A percentile compares a stretch with the other conserved stretches of the same genome.
phyloP scores from a whole-genome alignment of 2,113 vertebrate genomes.

The Antennarius striatus region DNA sequence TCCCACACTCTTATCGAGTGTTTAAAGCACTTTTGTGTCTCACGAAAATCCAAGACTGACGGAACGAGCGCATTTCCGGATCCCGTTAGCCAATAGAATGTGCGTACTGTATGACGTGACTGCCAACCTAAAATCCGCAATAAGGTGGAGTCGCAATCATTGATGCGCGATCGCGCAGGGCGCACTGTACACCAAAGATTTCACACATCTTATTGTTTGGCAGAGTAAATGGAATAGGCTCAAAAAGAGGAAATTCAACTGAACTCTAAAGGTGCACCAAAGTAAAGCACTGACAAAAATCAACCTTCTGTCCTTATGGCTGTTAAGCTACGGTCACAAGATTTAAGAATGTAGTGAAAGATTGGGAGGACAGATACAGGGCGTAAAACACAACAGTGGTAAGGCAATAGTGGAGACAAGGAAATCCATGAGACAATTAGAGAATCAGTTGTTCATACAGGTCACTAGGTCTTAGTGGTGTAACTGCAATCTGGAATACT shows the following conservation, averaged over 20 bases:
- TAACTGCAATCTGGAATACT: neutral
- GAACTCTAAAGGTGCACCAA: neutral
- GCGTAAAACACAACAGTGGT: neutral
- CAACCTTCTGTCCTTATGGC: conserved; percentile 31
- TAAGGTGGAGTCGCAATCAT: no score
- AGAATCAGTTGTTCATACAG: neutral
- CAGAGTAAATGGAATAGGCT: neutral
- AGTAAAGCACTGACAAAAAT: conserved; percentile 22
- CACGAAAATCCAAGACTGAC: no score
- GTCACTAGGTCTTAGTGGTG: neutral
- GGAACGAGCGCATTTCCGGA: no score
- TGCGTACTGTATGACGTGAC: no score
- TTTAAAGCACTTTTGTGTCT: no score
- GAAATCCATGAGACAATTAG: no score
- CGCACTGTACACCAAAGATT: neutral
- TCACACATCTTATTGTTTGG: conserved; percentile 5
- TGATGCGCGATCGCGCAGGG: no score
- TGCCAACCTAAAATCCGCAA: no score
- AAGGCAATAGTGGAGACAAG: neutral
- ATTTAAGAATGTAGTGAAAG: conserved; percentile 27
- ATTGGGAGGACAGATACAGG: conserved; percentile 29
- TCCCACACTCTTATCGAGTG: no score
- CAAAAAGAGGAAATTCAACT: neutral
- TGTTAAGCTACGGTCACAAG: conserved; percentile 59
- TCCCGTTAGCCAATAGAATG: no score